phyloP scores from a whole-genome alignment of 2,113 vertebrate genomes.

The Gallinago undulata region DNA sequence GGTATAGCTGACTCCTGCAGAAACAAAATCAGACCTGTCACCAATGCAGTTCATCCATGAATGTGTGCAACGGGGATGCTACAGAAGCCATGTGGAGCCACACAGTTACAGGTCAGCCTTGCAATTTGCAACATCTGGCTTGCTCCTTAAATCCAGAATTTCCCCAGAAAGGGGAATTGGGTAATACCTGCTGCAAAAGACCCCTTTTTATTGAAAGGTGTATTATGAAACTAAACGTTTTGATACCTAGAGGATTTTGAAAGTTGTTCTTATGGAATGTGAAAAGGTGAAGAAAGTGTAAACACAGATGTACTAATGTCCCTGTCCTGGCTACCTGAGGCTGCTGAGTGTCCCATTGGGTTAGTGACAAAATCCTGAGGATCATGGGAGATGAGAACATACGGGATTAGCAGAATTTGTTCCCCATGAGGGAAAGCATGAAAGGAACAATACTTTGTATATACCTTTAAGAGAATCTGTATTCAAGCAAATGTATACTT shows the following conservation, averaged over 20 bases:
- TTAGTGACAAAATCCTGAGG: background rate
- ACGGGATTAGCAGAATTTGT: background rate
- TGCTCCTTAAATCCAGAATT: background rate
- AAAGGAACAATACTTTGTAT: background rate
- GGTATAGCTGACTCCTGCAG: conserved; percentile 52
- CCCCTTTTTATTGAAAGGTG: background rate
- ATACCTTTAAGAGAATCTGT: background rate
- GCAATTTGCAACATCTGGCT: background rate
- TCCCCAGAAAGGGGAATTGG: background rate
- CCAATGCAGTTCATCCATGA: background rate
- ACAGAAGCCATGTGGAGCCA: rapidly evolving
- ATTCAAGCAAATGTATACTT: background rate
- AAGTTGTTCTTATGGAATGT: background rate
- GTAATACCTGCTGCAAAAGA: background rate
- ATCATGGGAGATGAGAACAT: background rate
- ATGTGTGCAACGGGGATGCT: rapidly evolving
- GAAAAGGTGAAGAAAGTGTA: background rate
- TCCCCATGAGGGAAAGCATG: background rate
- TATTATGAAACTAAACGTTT: background rate
- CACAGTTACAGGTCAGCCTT: background rate
- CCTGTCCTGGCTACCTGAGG: background rate
- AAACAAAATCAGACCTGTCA: conserved; percentile 49
- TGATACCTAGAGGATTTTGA: background rate
- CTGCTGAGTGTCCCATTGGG: background rate
- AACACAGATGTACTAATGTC: background rate